These are phyloP conservation scores for Exocentrus adspersus DNA, from an alignment of 2,888 invertebrate genomes.

Conservation along the genomic window DNA sequence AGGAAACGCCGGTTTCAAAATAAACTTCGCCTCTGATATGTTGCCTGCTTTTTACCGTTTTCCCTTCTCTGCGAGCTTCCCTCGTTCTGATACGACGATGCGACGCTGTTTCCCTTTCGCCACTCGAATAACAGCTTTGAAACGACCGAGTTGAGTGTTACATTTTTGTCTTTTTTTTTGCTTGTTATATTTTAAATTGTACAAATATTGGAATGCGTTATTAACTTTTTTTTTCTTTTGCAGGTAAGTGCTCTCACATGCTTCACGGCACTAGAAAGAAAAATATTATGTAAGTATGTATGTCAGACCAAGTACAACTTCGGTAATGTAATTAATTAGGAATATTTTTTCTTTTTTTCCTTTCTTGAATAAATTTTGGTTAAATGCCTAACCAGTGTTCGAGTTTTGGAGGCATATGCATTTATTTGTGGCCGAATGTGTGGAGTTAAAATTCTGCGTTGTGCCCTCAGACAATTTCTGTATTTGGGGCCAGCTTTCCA, in stretches of 20 bases:
- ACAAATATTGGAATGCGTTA: not conserved
- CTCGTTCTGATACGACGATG: slow-evolving; percentile 5
- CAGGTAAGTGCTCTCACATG: not conserved
- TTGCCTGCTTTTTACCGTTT: not conserved
- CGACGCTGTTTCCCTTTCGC: not conserved
- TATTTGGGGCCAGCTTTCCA: not conserved
- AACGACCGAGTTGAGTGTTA: not conserved
- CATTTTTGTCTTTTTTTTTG: not conserved
- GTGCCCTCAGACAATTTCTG: too few relatives aligned
- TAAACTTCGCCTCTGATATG: slow-evolving; percentile 5
- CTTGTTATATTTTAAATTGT: not conserved
- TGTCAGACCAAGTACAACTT: too few relatives aligned
- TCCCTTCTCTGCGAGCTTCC: too few relatives aligned
- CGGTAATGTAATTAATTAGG: too few relatives aligned
- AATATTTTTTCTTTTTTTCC: too few relatives aligned
- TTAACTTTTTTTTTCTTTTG: slow-evolving; percentile 1
- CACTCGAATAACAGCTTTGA: not conserved
- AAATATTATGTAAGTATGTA: too few relatives aligned
- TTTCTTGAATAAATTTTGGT: too few relatives aligned
- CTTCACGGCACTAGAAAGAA: not conserved
- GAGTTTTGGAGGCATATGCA: too few relatives aligned
- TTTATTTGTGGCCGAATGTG: too few relatives aligned
- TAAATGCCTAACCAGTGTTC: too few relatives aligned
- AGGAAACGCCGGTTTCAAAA: slow-evolving; percentile 14
- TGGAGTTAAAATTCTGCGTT: too few relatives aligned